Percentiles rank a stretch among this genome's conserved stretches.
Evolutionary conservation across 2,888 invertebrate genomes (phyloP).

Genomic region (Panopea generosa): DNA sequence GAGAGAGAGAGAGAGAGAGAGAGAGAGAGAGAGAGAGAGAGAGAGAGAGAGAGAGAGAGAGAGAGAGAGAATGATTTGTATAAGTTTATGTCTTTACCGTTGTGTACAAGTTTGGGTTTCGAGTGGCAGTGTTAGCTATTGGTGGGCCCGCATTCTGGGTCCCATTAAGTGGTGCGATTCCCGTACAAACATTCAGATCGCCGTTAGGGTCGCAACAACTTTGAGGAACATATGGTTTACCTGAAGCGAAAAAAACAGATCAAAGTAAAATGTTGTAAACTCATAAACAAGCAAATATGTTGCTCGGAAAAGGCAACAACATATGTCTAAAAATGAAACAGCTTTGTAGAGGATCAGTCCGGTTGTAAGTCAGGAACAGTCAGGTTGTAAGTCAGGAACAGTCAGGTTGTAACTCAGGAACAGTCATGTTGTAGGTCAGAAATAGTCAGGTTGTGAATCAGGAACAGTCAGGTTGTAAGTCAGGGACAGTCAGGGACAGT

Average conservation of each 20-base stretch:
- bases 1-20: conserved; percentile 16
- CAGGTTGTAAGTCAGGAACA: too few species aligned
- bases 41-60: conserved; percentile 12
- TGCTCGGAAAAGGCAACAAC: too few species aligned
- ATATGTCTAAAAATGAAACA: too few species aligned
- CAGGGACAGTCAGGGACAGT: too few species aligned
- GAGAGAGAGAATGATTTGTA: conserved; percentile 11
- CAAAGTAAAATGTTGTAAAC: neutral
- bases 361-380: too few species aligned
- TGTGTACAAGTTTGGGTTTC: conserved; percentile 64
- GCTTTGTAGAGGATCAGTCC: too few species aligned
- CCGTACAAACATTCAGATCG: conserved; percentile 62
- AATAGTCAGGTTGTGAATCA: too few species aligned
- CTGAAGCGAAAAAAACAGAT: conserved; percentile 36
- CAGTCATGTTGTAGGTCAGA: too few species aligned
- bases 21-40: conserved; percentile 16
- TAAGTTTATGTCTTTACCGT: too few species aligned
- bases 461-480: too few species aligned
- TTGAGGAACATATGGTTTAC: conserved; percentile 66
- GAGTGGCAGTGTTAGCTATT: conserved; percentile 15
- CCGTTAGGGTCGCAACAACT: conserved; percentile 67
- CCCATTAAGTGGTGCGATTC: conserved; percentile 58
- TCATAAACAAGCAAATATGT: too few species aligned
- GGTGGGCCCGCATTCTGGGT: conserved; percentile 60
- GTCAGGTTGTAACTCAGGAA: too few species aligned